Conservation (phyloP, 2,113 vertebrate species). For the Corythaixoides concolor region DNA sequence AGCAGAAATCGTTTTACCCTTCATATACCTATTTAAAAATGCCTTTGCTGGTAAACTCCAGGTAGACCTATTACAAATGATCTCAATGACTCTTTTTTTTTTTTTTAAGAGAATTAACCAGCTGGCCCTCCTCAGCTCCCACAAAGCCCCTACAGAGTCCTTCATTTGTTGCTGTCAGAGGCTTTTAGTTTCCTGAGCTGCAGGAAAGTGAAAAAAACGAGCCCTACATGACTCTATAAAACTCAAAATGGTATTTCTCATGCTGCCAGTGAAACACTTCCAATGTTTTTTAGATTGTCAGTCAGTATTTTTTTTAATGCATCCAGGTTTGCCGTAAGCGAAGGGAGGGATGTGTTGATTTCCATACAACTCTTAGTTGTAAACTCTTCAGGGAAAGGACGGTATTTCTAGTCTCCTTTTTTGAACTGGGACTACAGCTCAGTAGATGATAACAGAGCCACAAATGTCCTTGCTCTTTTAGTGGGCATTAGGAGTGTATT, state of each 20-base stretch:
- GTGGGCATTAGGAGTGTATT: background rate
- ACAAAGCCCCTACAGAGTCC: background rate
- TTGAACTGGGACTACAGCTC: background rate
- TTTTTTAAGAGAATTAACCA: background rate
- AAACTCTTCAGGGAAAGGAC: background rate
- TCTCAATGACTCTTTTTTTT: background rate
- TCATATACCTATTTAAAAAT: background rate
- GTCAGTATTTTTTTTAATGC: background rate
- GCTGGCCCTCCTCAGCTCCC: background rate
- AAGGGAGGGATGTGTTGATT: background rate
- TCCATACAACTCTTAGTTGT: background rate
- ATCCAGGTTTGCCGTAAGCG: background rate
- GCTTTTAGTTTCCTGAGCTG: background rate
- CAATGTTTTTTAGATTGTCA: background rate
- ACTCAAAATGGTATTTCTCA: background rate
- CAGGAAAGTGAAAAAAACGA: background rate
- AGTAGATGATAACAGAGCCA: background rate
- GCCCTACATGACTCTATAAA: background rate
- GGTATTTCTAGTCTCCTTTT: background rate
- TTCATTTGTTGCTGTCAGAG: background rate
- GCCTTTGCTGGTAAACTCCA: background rate
- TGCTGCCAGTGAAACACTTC: background rate
- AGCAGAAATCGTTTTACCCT: background rate
- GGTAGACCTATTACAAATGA: background rate
- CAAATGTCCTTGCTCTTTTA: background rate